Evolutionary conservation across 2,888 invertebrate species (phyloP).

Genomic region (Chrysopilus asiliformis): DNA sequence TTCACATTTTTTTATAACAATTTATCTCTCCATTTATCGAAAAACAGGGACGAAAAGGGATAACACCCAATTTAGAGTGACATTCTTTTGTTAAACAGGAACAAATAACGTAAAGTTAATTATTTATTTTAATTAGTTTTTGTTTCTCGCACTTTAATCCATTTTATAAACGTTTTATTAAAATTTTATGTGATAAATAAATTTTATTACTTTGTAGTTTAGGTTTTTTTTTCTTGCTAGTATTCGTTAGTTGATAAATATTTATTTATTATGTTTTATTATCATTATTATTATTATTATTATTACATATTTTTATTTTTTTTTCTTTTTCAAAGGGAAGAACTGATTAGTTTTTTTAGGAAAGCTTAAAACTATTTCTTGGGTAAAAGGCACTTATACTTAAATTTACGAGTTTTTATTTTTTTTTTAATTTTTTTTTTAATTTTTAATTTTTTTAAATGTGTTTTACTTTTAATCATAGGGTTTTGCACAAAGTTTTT

Average conservation of each 20-base stretch:
- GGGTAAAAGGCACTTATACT: conserved; percentile 14
- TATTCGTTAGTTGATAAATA: not conserved
- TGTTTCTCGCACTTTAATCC: too few relatives aligned
- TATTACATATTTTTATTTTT: not conserved
- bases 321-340: conserved; percentile 6
- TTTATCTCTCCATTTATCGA: too few relatives aligned
- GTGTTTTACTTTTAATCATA: conserved; percentile 1
- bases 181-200: conserved; percentile 1
- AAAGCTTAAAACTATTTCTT: conserved; percentile 10
- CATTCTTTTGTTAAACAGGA: too few relatives aligned
- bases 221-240: too few relatives aligned
- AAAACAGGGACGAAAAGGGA: too few relatives aligned
- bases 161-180: too few relatives aligned
- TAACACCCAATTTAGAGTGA: too few relatives aligned
- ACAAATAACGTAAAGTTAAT: too few relatives aligned
- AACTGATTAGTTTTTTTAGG: conserved; percentile 9
- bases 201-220: not conserved
- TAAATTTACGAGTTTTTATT: conserved; percentile 9
- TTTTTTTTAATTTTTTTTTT: conserved; percentile 6
- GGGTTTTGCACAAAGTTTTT: too few relatives aligned
- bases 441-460: conserved; percentile 3
- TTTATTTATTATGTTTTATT: not conserved
- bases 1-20: too few relatives aligned
- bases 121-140: too few relatives aligned
- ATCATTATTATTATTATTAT: not conserved